A percentile compares a stretch with the other conserved stretches of the same genome.
Evolutionary conservation across 2,797 vertebrate species (phyloP).

Genomic region (Linurgus olivaceus): DNA sequence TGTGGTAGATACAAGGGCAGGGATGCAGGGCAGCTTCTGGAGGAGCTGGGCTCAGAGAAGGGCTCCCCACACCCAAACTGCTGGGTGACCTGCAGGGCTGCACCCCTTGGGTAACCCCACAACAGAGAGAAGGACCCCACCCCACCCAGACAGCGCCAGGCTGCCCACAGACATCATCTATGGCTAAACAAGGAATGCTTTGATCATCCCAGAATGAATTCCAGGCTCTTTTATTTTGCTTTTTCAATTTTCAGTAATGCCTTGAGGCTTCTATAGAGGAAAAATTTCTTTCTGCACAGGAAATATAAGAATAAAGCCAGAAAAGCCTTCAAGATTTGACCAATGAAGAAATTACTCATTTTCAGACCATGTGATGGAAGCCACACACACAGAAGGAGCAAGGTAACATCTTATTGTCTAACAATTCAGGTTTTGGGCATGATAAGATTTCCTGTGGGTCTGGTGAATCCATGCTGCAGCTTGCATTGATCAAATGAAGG

Average conservation of each 20-base stretch:
- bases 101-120: neutral
- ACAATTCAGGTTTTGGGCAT: neutral
- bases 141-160: neutral
- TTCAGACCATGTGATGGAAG: neutral
- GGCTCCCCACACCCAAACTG: rapidly evolving
- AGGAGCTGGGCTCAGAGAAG: neutral
- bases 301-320: neutral
- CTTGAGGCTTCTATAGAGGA: neutral
- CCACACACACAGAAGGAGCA: neutral
- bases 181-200: neutral
- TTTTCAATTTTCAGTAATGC: neutral
- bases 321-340: neutral
- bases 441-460: neutral
- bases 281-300: neutral
- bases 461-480: neutral
- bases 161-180: neutral
- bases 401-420: neutral
- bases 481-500: neutral
- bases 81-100: neutral
- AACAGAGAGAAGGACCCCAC: no score
- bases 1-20: rapidly evolving
- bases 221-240: neutral
- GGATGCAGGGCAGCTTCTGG: neutral
- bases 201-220: neutral
- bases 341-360: neutral